Base-by-base conservation (phyloP, 2,797 vertebrate species). In the Falco concolor region DNA sequence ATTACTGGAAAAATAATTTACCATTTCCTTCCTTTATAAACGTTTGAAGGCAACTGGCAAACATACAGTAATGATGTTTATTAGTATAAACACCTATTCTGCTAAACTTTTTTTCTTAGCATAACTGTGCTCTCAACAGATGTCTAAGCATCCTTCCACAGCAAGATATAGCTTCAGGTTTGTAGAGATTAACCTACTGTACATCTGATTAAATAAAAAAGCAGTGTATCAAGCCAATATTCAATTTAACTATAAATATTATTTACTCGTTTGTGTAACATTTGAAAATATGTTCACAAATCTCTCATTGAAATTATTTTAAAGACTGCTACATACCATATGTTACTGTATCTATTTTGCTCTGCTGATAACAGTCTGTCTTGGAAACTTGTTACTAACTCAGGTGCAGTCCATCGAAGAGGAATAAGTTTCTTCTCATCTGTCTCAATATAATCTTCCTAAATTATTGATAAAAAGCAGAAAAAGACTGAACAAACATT, bases 401-500 rank as follows among this genome's bases (percentile, higher is more conserved):
- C 99, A 44, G 99, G 99, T 89, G 99, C 99, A 94, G 98, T 98
- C 99, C 99, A 99, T 80, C 99, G 98, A 42, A 99, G 98, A 50
- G 99, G 98, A 42, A 99, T 95, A 36, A 98, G 97, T 79, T 98
- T 99, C 81, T 99, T 99, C 92, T 99, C 99, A 94, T 99, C 98
- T 53, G 99, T 99, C 96, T 99, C 99, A 97, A 99, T 98, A 92
- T 99, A 99, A 98, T 99, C 99, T 93, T 99, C 99, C 99, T 99
- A 95, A 47, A 93, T 95, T 57, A 40, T 91, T 34, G 63, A 61
- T 32, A 65, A 95, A 73, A 76, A 45, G 32, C 28, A 64, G 11
- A n/a, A 54, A 28, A 47, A 64, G 30, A 63, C 18, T 59, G 25
- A 89, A 60, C 3, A 54, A 54, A 57, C 11, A 75, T 4, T 42